These are phyloP conservation scores for Andrena camellia DNA, from an alignment of 2,888 invertebrate genomes.

Conservation along the genomic window DNA sequence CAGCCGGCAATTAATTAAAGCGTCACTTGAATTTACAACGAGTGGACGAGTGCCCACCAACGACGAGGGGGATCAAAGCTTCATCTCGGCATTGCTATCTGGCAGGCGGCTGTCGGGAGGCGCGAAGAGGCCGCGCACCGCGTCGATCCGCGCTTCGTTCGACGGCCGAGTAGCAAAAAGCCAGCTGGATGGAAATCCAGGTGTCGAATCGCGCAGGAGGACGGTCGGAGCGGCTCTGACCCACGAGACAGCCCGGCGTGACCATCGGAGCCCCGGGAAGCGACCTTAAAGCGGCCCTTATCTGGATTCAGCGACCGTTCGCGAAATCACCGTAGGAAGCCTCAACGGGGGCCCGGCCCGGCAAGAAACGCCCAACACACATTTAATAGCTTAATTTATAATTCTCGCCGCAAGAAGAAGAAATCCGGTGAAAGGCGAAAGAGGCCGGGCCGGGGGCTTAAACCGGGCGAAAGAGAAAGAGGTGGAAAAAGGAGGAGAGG, in stretches of 20 bases:
- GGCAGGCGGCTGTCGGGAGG: conserved; percentile 66
- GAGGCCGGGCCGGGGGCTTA: background rate
- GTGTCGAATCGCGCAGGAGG: conserved; percentile 66
- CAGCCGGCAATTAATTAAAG: conserved; percentile 71
- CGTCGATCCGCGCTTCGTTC: conserved; percentile 35
- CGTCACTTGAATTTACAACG: conserved; percentile 75
- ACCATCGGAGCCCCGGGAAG: conserved; percentile 43
- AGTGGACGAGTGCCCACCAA: conserved; percentile 65
- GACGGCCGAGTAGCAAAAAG: conserved; percentile 54
- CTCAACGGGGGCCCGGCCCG: conserved; percentile 19
- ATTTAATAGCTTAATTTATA: conserved; percentile 84
- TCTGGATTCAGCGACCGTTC: conserved; percentile 60
- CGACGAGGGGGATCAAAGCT: conserved; percentile 65
- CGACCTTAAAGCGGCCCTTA: conserved; percentile 53
- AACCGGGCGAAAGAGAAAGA: conserved; percentile 11
- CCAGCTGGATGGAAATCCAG: conserved; percentile 61
- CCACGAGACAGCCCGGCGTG: conserved; percentile 57
- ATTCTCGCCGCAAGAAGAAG: conserved; percentile 78
- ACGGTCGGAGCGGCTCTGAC: conserved; percentile 29
- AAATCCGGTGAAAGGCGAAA: conserved; percentile 36
- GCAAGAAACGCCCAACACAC: conserved; percentile 75
- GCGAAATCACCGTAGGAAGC: conserved; percentile 58
- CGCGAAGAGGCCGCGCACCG: conserved; percentile 64
- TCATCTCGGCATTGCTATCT: conserved; percentile 55
- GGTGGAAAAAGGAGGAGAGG: conserved; percentile 38